A percentile compares a stretch with the other conserved stretches of the same genome.
Conservation (phyloP, 2,888 invertebrate species). For the Celastrina argiolus region DNA sequence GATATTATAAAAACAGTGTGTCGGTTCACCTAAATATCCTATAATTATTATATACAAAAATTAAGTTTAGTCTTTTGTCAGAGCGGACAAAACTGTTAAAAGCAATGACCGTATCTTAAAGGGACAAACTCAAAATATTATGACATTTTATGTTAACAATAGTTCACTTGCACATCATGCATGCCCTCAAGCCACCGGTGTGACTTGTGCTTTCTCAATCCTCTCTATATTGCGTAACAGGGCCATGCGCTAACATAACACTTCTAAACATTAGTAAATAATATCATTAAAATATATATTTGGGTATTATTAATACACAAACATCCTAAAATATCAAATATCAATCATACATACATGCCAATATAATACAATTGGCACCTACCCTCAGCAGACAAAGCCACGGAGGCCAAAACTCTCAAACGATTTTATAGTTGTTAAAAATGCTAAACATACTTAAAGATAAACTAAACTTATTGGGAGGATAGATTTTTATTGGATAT, state of each 20-base stretch:
- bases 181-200: neutral
- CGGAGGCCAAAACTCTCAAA: neutral
- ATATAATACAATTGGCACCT: conserved; percentile 31
- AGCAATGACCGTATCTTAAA: conserved; percentile 42
- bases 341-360: conserved; percentile 29
- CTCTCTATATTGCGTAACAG: neutral
- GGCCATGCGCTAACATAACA: conserved; percentile 45
- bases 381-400: neutral
- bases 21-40: conserved; percentile 67
- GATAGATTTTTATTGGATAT: conserved; percentile 15
- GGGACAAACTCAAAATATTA: conserved; percentile 20
- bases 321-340: conserved; percentile 31
- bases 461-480: conserved; percentile 23
- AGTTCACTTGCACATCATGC: conserved; percentile 7
- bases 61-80: conserved; percentile 73
- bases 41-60: conserved; percentile 70
- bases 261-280: conserved; percentile 58
- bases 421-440: conserved; percentile 25
- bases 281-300: conserved; percentile 52
- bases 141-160: conserved; percentile 16
- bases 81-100: conserved; percentile 59
- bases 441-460: conserved; percentile 33
- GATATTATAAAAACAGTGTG: conserved; percentile 76
- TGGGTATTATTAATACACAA: conserved; percentile 39
- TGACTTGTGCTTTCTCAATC: neutral